A percentile compares a stretch with the other conserved stretches of the same genome.
These are phyloP conservation scores for Rambutsinella grinnellia DNA, from an alignment of 2,888 invertebrate genomes.

Conservation along the genomic window DNA sequence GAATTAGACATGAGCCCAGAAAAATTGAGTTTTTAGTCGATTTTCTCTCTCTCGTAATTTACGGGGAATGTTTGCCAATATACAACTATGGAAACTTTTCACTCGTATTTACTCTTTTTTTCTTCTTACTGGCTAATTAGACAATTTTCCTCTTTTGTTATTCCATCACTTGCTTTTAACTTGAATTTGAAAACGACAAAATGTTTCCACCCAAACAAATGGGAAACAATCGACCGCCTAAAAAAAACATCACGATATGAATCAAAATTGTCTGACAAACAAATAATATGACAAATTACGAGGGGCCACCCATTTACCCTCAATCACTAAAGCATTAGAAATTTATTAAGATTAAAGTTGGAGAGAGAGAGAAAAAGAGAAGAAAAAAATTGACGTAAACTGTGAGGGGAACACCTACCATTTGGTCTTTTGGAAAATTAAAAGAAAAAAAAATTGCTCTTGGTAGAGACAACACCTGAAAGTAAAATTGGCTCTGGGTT, in stretches of 20 bases:
- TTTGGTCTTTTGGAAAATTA: too few relatives aligned
- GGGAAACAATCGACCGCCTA: conserved; percentile 47
- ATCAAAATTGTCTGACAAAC: conserved; percentile 58
- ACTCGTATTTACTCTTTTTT: conserved; percentile 26
- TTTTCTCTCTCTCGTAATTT: too few relatives aligned
- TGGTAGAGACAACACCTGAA: too few relatives aligned
- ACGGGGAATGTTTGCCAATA: not conserved
- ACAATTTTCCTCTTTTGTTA: conserved; percentile 34
- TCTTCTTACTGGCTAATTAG: conserved; percentile 50
- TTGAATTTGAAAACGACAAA: conserved; percentile 7
- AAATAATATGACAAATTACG: conserved; percentile 58
- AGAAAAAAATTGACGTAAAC: not conserved
- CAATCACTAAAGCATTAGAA: conserved; percentile 8
- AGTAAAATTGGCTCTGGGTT: too few relatives aligned
- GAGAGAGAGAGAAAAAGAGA: conserved; percentile 1
- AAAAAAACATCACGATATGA: conserved; percentile 55
- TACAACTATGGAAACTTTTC: not conserved
- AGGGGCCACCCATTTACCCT: conserved; percentile 54
- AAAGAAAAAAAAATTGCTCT: too few relatives aligned
- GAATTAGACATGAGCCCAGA: too few relatives aligned
- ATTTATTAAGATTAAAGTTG: too few relatives aligned
- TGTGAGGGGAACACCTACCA: too few relatives aligned
- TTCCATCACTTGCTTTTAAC: not conserved
- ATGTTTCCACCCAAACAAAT: conserved; percentile 27
- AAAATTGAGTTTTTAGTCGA: too few relatives aligned